A percentile compares a stretch with the other conserved stretches of the same genome.
Evolutionary conservation across 2,888 invertebrate genomes (phyloP).

Genomic region (Atherix ibis): DNA sequence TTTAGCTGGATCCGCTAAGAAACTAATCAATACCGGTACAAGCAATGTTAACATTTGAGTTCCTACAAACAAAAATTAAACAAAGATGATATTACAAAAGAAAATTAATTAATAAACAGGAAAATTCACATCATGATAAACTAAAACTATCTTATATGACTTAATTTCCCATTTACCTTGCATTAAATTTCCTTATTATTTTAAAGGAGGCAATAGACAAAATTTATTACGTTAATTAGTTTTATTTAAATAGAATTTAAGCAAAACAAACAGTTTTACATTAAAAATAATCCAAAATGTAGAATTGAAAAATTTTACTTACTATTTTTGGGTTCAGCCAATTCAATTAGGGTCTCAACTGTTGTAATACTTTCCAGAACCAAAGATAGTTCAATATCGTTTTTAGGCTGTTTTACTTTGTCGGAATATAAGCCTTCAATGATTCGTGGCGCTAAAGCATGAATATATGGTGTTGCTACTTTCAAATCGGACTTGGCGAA

Average conservation of each 20-base stretch:
- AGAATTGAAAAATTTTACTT: too few species aligned
- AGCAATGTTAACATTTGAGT: conserved; percentile 77
- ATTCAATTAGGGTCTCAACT: conserved; percentile 55
- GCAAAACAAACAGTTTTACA: too few species aligned
- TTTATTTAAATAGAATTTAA: too few species aligned
- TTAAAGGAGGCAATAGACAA: too few species aligned
- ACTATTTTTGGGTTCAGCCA: conserved; percentile 64
- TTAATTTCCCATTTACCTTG: conserved; percentile 35
- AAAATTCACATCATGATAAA: too few species aligned
- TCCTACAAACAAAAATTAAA: conserved; percentile 42
- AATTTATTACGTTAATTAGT: too few species aligned
- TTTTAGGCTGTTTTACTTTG: conserved; percentile 40
- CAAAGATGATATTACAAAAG: conserved; percentile 5
- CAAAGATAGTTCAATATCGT: conserved; percentile 53
- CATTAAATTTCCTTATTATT: conserved; percentile 40
- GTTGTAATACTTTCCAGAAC: conserved; percentile 56
- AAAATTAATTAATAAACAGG: conserved; percentile 2
- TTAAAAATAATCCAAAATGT: too few species aligned
- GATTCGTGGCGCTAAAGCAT: conserved; percentile 61
- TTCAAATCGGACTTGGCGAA: conserved; percentile 54
- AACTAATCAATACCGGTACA: conserved; percentile 80
- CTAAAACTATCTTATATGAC: too few species aligned
- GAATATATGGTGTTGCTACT: conserved; percentile 65
- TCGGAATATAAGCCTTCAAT: conserved; percentile 58
- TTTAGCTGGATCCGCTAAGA: conserved; percentile 54